Conservation (phyloP, 2,888 invertebrate species). For the Thymelicus lineola region DNA sequence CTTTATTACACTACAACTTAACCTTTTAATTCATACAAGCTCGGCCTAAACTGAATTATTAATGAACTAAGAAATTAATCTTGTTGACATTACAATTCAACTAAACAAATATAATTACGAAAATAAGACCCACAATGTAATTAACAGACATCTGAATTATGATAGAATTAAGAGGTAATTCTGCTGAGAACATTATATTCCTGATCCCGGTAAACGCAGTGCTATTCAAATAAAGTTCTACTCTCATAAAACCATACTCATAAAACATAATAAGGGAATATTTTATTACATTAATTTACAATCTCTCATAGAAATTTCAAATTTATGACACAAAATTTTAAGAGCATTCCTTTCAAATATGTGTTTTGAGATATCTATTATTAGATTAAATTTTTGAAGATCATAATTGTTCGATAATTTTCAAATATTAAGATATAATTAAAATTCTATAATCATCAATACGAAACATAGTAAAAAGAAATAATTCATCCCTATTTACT, state of each 20-base stretch:
- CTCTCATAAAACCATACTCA: too few relatives aligned
- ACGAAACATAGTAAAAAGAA: too few relatives aligned
- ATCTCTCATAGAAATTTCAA: too few relatives aligned
- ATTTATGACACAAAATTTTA: too few relatives aligned
- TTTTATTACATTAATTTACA: too few relatives aligned
- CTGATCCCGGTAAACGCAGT: background rate
- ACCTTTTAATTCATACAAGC: constrained; percentile 6
- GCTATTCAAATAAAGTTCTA: background rate
- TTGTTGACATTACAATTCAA: constrained; percentile 22
- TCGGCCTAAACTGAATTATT: background rate
- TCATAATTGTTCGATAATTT: too few relatives aligned
- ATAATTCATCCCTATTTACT: background rate
- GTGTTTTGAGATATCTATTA: too few relatives aligned
- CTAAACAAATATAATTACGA: constrained; percentile 13
- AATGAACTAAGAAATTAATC: constrained; percentile 23
- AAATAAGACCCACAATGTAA: constrained; percentile 22
- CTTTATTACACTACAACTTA: constrained; percentile 1
- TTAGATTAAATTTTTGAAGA: too few relatives aligned
- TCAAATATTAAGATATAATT: too few relatives aligned
- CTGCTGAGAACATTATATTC: background rate
- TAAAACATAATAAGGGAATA: too few relatives aligned
- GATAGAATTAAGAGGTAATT: constrained; percentile 13
- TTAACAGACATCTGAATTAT: constrained; percentile 9
- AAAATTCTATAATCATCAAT: too few relatives aligned
- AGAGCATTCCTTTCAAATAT: too few relatives aligned